phyloP scores from a whole-genome alignment of 1,140 invertebrate species.

The Ceratina australensis region DNA sequence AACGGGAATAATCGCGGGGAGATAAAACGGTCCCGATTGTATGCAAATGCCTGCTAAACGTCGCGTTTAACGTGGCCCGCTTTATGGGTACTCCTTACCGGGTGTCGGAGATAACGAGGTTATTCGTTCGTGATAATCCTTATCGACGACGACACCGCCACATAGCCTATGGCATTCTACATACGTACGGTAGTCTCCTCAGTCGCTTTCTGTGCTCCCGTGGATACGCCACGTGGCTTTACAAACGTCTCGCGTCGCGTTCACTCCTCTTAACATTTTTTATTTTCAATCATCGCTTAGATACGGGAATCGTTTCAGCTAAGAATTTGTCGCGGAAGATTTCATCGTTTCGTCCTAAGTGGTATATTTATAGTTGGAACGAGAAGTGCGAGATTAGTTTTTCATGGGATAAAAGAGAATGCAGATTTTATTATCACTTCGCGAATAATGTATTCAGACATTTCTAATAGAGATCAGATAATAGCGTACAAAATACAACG shows the following conservation, averaged over 20 bases:
- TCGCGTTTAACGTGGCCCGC: constrained; percentile 1
- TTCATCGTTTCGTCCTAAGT: too few species aligned
- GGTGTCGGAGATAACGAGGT: constrained; percentile 55
- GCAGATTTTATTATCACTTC: too few species aligned
- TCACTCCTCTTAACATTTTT: background rate
- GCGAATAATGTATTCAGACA: too few species aligned
- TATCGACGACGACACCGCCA: constrained; percentile 57
- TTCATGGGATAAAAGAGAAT: too few species aligned
- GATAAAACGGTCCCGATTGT: constrained; percentile 12
- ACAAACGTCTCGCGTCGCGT: constrained; percentile 2
- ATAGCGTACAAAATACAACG: too few species aligned
- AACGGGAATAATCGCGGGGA: background rate
- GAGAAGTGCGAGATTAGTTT: too few species aligned
- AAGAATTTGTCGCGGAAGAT: too few species aligned
- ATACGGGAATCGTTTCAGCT: background rate
- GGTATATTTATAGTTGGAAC: too few species aligned
- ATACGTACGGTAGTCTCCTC: background rate
- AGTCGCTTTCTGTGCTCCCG: constrained; percentile 31
- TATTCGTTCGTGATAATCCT: constrained; percentile 62
- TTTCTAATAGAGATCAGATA: too few species aligned
- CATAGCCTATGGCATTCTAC: constrained; percentile 24
- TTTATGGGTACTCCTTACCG: background rate
- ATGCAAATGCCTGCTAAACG: constrained; percentile 22
- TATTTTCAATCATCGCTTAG: background rate
- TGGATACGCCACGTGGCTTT: background rate